Evolutionary conservation across 2,113 vertebrate species (phyloP), one percentile per base, ranked within the genome.

Genomic region (Sorex fumeus): DNA sequence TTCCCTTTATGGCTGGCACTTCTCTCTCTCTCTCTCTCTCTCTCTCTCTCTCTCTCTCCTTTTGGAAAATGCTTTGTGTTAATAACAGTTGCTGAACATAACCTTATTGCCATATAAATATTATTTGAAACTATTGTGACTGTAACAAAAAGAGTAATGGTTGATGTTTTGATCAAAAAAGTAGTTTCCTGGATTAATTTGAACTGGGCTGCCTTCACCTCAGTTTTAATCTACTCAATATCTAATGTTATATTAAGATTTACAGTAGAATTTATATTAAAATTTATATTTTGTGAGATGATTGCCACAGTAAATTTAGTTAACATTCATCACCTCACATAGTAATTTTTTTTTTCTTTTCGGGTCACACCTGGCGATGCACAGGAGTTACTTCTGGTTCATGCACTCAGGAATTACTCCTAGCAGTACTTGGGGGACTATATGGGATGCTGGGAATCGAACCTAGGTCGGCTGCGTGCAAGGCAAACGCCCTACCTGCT

Each of bases 111-210:
- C n/a, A 83, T 80, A 25, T 85, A 53, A 79, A 89, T 57, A 91
- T 87, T 78, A 87, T 90, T 92, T 88, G 80, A 88, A 91, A 91
- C 71, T 75, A 69, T 47, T 92, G n/a, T 87, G 28, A 3, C 72
- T 84, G 74, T 91, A 82, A 88, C 30, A 16, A 94, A 94, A 93
- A 43, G 40, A 75, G 34, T 2, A 84, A 32, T 80, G 43, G 40
- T 40, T 40, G 23, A 27, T 92, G 43, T 70, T 95, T 90, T 92
- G 57, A 85, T 70, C 6, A 84, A 81, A 89, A 84, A 62, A 74
- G 34, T 87, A 85, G 47, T 88, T 90, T 87, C 47, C 45, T 74
- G 25, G 34, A 21, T 84, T 90, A 86, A 64, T 90, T 88, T 32
- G 16, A 34, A 70, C 30, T 34, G 69, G 69, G 8, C 18, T 70